A percentile compares a stretch with the other conserved stretches of the same genome.
Conservation (phyloP, 2,797 vertebrate species). For the Alcedo quadribrachys region DNA sequence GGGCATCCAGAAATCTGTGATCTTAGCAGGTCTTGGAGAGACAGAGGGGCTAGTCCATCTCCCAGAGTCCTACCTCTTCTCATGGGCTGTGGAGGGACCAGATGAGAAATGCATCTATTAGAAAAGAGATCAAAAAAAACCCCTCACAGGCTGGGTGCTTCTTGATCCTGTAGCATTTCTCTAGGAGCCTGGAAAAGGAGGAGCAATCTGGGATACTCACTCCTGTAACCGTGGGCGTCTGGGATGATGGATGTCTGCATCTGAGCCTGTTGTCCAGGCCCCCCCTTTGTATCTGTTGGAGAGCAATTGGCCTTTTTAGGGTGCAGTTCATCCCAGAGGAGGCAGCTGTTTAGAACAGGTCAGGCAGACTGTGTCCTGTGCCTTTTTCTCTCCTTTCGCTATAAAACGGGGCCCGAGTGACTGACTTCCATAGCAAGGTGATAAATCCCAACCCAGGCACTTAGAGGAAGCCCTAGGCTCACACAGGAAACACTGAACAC, state of each 20-base stretch:
- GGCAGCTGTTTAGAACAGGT: conserved; percentile 35
- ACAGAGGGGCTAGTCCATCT: not conserved
- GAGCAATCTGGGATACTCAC: not conserved
- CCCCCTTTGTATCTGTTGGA: not conserved
- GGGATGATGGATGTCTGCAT: conserved; percentile 15
- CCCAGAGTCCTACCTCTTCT: too few species aligned
- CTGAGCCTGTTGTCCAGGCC: not conserved
- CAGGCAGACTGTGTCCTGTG: conserved; percentile 46
- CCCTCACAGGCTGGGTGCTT: not conserved
- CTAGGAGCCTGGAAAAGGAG: not conserved
- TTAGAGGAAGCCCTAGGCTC: not conserved
- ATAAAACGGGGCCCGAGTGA: not conserved
- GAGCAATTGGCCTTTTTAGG: conserved; percentile 21
- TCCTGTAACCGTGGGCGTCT: not conserved
- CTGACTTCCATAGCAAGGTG: not conserved
- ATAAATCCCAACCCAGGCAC: not conserved
- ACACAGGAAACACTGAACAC: not conserved
- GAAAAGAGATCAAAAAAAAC: not conserved
- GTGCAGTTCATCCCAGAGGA: conserved; percentile 15
- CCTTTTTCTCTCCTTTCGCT: conserved; percentile 26
- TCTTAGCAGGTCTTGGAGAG: not conserved
- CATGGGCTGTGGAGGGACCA: accelerated
- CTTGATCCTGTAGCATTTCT: not conserved
- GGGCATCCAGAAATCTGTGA: not conserved
- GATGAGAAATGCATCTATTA: not conserved